Percentiles rank a stretch among this genome's conserved stretches.
These are phyloP conservation scores for Phrynocephalus versicolor DNA, from an alignment of 2,113 vertebrate genomes.

Conservation along the genomic window DNA sequence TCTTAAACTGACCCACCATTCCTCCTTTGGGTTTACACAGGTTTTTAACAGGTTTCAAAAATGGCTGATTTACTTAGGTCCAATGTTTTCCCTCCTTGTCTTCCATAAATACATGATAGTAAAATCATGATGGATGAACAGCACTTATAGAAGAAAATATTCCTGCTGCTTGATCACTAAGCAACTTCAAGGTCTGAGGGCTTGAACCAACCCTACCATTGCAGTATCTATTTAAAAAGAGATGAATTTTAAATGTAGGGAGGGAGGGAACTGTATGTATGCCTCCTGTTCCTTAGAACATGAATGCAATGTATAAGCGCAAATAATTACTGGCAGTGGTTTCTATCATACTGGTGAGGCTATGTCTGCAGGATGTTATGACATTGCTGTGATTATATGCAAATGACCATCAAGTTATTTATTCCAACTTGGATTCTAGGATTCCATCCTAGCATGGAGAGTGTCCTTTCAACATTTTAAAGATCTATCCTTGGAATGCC, in stretches of 20 bases:
- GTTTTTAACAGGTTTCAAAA: background rate
- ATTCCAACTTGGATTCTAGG: no score
- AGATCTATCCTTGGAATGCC: no score
- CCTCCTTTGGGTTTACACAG: background rate
- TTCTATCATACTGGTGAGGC: background rate
- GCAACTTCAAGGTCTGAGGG: background rate
- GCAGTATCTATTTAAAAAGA: background rate
- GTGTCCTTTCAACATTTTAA: no score
- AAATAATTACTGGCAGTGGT: background rate
- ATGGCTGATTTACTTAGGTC: background rate
- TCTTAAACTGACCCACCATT: background rate
- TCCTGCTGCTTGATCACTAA: background rate
- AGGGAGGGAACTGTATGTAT: no score
- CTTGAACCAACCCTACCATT: background rate
- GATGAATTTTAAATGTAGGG: background rate
- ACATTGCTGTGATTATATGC: background rate
- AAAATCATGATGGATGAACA: background rate
- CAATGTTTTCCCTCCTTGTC: background rate
- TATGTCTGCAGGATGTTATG: background rate
- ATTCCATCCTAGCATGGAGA: no score
- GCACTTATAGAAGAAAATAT: background rate
- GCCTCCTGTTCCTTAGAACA: background rate
- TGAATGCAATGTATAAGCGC: background rate
- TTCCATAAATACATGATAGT: background rate
- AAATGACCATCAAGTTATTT: background rate